Evolutionary conservation across 2,888 invertebrate genomes (phyloP).

Genomic region (Hirtodrosophila alboralis): DNA sequence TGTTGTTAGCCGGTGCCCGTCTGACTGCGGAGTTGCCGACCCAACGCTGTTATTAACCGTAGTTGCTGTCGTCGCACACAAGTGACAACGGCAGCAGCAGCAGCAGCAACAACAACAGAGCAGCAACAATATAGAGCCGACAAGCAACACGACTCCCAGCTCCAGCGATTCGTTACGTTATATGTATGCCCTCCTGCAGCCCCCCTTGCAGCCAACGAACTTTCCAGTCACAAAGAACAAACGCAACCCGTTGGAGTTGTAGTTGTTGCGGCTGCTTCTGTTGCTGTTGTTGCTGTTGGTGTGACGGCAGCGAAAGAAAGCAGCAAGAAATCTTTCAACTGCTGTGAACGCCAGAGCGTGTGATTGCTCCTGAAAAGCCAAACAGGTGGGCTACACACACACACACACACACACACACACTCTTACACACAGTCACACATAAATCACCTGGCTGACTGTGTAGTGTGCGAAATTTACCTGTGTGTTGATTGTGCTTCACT

Average conservation of each 20-base stretch:
- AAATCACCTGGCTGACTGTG: constrained; percentile 27
- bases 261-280: constrained; percentile 31
- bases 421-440: constrained; percentile 22
- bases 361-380: constrained; percentile 71
- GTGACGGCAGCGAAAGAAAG: constrained; percentile 58
- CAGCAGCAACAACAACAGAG: constrained; percentile 34
- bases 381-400: constrained; percentile 61
- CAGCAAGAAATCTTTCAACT: constrained; percentile 63
- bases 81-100: constrained; percentile 43
- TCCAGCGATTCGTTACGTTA: constrained; percentile 66
- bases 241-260: constrained; percentile 61
- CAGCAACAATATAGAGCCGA: constrained; percentile 37
- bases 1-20: constrained; percentile 56
- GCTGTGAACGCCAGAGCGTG: constrained; percentile 63
- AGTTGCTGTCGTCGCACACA: constrained; percentile 50
- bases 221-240: constrained; percentile 71
- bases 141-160: constrained; percentile 59
- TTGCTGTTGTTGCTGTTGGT: constrained; percentile 8
- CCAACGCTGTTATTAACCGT: constrained; percentile 66
- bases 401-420: constrained; percentile 7
- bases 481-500: constrained; percentile 31
- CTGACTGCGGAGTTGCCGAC: constrained; percentile 64
- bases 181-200: constrained; percentile 38
- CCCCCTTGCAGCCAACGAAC: constrained; percentile 50
- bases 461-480: constrained; percentile 26